These are phyloP conservation scores for Proterorhinus semilunaris DNA, from an alignment of 2,113 vertebrate genomes.

Conservation along the genomic window DNA sequence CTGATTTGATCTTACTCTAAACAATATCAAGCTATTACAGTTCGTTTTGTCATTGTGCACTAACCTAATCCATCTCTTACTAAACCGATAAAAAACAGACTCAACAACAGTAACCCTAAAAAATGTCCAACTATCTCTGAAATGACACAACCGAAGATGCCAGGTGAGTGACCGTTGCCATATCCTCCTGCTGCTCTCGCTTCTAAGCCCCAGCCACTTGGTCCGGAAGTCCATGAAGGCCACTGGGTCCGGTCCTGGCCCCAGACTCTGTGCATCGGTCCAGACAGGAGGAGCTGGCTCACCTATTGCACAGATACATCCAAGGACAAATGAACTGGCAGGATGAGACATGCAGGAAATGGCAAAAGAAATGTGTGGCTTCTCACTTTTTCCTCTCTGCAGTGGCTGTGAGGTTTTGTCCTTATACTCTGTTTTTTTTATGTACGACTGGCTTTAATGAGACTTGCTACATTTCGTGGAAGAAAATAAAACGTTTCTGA, in stretches of 20 bases:
- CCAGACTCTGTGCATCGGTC: slow-evolving; percentile 28
- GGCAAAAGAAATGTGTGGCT: slow-evolving; percentile 21
- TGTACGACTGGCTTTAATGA: neutral
- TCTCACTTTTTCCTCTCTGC: slow-evolving; percentile 24
- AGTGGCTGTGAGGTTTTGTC: neutral
- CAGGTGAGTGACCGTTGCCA: slow-evolving; percentile 22
- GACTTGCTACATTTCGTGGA: too few species aligned
- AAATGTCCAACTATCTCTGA: neutral
- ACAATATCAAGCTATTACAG: too few species aligned
- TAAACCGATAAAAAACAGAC: neutral
- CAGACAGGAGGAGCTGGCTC: slow-evolving; percentile 49
- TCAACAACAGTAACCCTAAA: neutral
- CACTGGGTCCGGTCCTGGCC: slow-evolving; percentile 48
- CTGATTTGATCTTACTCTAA: too few species aligned
- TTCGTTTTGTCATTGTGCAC: too few species aligned
- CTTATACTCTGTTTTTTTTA: neutral
- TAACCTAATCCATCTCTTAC: too few species aligned
- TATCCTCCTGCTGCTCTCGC: slow-evolving; percentile 30
- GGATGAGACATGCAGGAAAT: slow-evolving; percentile 34
- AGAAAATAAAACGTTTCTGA: too few species aligned
- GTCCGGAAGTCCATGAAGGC: slow-evolving; percentile 59
- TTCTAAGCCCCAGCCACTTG: slow-evolving; percentile 49
- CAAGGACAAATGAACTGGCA: slow-evolving; percentile 65
- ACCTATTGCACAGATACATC: slow-evolving; percentile 48
- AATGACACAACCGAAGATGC: slow-evolving; percentile 30